A percentile compares a stretch with the other conserved stretches of the same genome.
Evolutionary conservation across 2,113 vertebrate genomes (phyloP).

Genomic region (Globicephala melas): DNA sequence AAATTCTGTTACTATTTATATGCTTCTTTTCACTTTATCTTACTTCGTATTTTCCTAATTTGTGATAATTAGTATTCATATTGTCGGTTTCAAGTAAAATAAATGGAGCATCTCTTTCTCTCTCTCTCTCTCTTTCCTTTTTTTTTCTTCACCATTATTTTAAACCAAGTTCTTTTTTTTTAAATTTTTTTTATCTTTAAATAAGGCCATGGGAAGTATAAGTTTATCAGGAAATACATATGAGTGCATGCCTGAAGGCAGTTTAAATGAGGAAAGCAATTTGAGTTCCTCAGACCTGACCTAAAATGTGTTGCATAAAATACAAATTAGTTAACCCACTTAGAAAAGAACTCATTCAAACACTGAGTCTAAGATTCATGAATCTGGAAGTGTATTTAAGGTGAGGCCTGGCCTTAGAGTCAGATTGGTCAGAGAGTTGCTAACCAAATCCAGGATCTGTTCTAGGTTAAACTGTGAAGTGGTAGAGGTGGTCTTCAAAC

Average conservation of each 20-base stretch:
- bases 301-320: constrained; percentile 65
- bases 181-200: constrained; percentile 41
- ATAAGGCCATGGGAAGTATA: constrained; percentile 44
- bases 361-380: background rate
- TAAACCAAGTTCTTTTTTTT: background rate
- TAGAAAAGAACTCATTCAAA: constrained; percentile 43
- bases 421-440: background rate
- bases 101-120: background rate
- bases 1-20: background rate
- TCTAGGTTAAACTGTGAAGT: background rate
- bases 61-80: background rate
- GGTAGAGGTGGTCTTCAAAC: background rate
- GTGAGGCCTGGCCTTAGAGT: background rate
- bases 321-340: constrained; percentile 67
- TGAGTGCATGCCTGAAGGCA: constrained; percentile 68
- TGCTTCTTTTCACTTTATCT: background rate
- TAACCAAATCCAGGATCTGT: background rate
- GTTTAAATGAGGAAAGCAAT: constrained; percentile 75
- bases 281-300: constrained; percentile 63
- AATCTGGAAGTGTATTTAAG: background rate
- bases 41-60: constrained; percentile 1
- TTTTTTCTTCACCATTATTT: constrained; percentile 49
- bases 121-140: background rate
- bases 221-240: constrained; percentile 58
- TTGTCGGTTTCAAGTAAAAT: constrained; percentile 23